Evolutionary conservation across 1,140 invertebrate species (phyloP), one percentile per base, ranked within the genome.

Genomic region (Lutraria rhynchaena): DNA sequence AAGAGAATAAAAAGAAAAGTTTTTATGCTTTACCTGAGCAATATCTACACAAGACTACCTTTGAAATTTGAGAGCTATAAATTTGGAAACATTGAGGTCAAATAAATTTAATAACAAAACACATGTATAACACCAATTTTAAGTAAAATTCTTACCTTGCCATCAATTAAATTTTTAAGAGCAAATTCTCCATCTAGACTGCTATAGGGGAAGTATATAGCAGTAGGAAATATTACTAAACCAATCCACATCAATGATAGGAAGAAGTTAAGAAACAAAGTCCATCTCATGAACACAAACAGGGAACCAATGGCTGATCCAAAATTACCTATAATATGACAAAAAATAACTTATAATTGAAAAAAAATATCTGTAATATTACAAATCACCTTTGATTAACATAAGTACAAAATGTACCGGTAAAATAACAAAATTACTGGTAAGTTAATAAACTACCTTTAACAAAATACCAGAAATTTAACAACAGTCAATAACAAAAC

Each of bases 241-340:
- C 75, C 31, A 4, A 81, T 22, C 87, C 87, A 88, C 17, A 87
- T 41, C 15, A 85, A 1, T n/a, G 81, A 58, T 11, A 88, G 80
- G 11, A 76, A 51, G 13, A 85, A n/a, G 24, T 88, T 87, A 51
- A 85, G 37, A 13, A 76, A 31, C 19, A 88, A 49, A 9, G 87
- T 58, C 87, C 87, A 88, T 73, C 86, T 67, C 19, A 61, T 78
- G 65, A 87, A 88, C 7, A 87, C 73, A 80, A 88, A 87, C 13
- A 88, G 44, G 3, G 87, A 83, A 24, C 85, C 87, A 58, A 88
- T 84, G 27, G 86, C 83, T 58, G 87, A 88, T 17, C 87, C 87
- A 86, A 85, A 88, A 53, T 87, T 84, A 86, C 87, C 87, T 87
- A 58, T 3, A 80, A 83, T 35, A n/a, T n/a, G n/a, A n/a, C n/a